Percentiles rank a stretch among this genome's conserved stretches.
These are phyloP conservation scores for Darevskia nairensis DNA, from an alignment of 2,797 vertebrate genomes.

Conservation along the genomic window DNA sequence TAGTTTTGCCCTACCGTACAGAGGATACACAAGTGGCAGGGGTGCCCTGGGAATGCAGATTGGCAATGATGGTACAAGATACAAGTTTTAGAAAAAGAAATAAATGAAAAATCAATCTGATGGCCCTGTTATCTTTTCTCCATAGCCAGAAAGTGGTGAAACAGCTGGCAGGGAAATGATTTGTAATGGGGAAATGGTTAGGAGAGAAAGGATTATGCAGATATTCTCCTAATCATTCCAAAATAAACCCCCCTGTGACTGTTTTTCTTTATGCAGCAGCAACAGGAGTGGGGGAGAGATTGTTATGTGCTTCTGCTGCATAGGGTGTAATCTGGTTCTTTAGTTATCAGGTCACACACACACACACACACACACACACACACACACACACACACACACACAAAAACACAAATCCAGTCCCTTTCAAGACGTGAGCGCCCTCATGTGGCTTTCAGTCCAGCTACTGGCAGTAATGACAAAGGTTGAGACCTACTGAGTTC, in stretches of 20 bases:
- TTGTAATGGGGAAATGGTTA: not conserved
- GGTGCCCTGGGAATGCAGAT: not conserved
- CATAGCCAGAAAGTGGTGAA: too few species aligned
- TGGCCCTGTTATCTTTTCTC: not conserved
- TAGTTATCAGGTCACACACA: not conserved
- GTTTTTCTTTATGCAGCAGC: not conserved
- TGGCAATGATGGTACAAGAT: not conserved
- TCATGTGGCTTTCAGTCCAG: not conserved
- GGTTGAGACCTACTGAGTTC: not conserved
- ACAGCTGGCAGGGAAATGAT: too few species aligned
- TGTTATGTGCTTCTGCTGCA: too few species aligned
- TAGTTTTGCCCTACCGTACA: not conserved
- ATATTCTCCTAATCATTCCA: not conserved
- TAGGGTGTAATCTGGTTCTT: not conserved
- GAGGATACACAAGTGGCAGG: not conserved
- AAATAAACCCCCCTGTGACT: not conserved
- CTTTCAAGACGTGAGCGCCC: not conserved
- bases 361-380: too few species aligned
- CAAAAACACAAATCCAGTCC: too few species aligned
- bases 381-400: too few species aligned
- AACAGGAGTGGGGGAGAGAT: not conserved
- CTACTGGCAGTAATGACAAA: not conserved
- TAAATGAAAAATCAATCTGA: not conserved
- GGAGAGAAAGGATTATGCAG: not conserved
- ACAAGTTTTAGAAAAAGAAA: not conserved